Evolutionary conservation across 2,888 invertebrate genomes (phyloP).

Genomic region (Ectemnius cavifrons): DNA sequence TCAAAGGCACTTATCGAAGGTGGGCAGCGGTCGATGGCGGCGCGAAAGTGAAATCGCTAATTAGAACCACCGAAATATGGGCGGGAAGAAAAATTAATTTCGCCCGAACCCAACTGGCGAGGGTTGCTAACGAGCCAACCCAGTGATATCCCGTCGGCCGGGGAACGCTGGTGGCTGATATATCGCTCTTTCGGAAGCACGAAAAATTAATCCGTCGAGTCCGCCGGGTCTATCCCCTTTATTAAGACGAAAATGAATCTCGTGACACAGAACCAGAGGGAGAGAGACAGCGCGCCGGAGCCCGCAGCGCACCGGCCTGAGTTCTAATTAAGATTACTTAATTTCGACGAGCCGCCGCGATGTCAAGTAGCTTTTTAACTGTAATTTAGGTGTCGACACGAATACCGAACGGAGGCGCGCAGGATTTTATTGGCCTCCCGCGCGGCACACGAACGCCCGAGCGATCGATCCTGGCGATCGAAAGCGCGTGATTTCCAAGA

Average conservation of each 20-base stretch:
- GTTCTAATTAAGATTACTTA: slow-evolving; percentile 29
- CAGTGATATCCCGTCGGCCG: slow-evolving; percentile 2
- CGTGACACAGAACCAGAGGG: neutral
- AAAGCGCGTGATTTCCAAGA: slow-evolving; percentile 33
- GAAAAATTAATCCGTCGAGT: neutral
- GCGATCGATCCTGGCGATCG: slow-evolving; percentile 30
- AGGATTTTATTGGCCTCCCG: slow-evolving; percentile 27
- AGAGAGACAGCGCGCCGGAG: too few species aligned
- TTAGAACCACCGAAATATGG: neutral
- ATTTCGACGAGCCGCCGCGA: slow-evolving; percentile 18
- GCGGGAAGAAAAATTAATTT: slow-evolving; percentile 6
- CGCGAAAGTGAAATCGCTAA: slow-evolving; percentile 7
- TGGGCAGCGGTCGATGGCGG: neutral
- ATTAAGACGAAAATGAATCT: slow-evolving; percentile 22
- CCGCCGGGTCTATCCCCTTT: slow-evolving; percentile 3
- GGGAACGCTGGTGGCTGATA: neutral
- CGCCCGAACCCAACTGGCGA: neutral
- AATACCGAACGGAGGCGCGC: slow-evolving; percentile 4
- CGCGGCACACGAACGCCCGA: slow-evolving; percentile 14
- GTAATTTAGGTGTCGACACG: slow-evolving; percentile 19
- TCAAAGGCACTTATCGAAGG: slow-evolving; percentile 24
- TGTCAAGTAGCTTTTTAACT: neutral
- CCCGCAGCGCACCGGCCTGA: neutral
- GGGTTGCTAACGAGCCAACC: too few species aligned
- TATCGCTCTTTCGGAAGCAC: slow-evolving; percentile 1